phyloP scores from a whole-genome alignment of 2,888 invertebrate species.

The Morpho deidamia region DNA sequence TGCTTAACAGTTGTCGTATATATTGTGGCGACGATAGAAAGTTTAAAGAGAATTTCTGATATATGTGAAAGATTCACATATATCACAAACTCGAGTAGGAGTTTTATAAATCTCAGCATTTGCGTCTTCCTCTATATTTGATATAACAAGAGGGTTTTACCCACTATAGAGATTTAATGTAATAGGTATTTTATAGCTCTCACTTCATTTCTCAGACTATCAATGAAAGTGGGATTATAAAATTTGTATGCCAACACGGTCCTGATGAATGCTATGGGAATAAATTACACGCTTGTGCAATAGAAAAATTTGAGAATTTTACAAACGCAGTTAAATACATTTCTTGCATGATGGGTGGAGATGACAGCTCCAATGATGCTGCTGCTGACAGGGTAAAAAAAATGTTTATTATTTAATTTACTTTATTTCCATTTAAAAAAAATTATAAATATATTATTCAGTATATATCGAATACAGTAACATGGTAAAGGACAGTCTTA shows the following conservation, averaged over 20 bases:
- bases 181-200: neutral
- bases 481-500: no score
- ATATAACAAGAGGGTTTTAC: neutral
- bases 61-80: no score
- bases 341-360: slow-evolving; percentile 80
- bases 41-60: neutral
- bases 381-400: slow-evolving; percentile 26
- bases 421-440: neutral
- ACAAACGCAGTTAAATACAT: slow-evolving; percentile 79
- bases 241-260: slow-evolving; percentile 87
- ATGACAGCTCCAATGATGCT: slow-evolving; percentile 24
- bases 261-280: slow-evolving; percentile 85
- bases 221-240: slow-evolving; percentile 24
- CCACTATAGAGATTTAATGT: neutral
- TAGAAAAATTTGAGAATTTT: slow-evolving; percentile 78
- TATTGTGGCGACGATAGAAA: neutral
- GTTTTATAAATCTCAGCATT: no score
- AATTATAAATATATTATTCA: no score
- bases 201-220: slow-evolving; percentile 33
- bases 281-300: slow-evolving; percentile 87
- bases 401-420: neutral
- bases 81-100: no score
- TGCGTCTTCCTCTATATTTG: neutral
- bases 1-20: no score
- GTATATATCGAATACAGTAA: no score